These are phyloP conservation scores for Eupeodes latifasciatus DNA, from an alignment of 2,888 invertebrate species.

Conservation along the genomic window DNA sequence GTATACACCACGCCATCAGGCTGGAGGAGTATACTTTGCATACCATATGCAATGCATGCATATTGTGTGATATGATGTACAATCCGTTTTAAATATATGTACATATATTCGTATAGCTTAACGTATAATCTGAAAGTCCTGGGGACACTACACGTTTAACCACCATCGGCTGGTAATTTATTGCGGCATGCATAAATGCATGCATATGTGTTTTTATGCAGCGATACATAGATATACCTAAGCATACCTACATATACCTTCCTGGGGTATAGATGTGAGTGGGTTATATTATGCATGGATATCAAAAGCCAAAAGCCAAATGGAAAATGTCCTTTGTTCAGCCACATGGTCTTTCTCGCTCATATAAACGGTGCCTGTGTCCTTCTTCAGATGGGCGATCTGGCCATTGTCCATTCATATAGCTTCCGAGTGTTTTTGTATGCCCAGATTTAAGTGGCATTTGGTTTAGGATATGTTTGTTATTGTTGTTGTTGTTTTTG, in stretches of 20 bases:
- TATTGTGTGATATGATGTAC: conserved; percentile 61
- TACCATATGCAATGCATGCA: conserved; percentile 29
- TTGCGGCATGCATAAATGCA: conserved; percentile 70
- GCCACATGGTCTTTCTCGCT: conserved; percentile 50
- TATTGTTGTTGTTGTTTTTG: conserved; percentile 17
- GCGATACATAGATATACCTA: background rate
- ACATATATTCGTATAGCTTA: conserved; percentile 11
- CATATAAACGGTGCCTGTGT: background rate
- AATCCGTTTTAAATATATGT: conserved; percentile 15
- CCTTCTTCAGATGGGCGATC: conserved; percentile 41
- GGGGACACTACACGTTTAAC: conserved; percentile 74
- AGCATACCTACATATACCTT: background rate
- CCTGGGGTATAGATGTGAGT: background rate
- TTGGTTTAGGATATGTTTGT: conserved; percentile 66
- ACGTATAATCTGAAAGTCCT: conserved; percentile 60
- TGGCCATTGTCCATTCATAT: conserved; percentile 71
- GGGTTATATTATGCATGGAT: conserved; percentile 56
- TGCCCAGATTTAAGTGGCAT: conserved; percentile 73
- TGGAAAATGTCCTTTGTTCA: conserved; percentile 69
- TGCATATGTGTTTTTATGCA: conserved; percentile 29
- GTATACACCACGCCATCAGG: background rate
- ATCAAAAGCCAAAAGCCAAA: conserved; percentile 71
- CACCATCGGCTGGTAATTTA: conserved; percentile 72
- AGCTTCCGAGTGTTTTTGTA: conserved; percentile 60
- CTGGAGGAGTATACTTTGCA: conserved; percentile 71